Evolutionary conservation across 2,888 invertebrate species (phyloP).

Genomic region (Elysia crispata): DNA sequence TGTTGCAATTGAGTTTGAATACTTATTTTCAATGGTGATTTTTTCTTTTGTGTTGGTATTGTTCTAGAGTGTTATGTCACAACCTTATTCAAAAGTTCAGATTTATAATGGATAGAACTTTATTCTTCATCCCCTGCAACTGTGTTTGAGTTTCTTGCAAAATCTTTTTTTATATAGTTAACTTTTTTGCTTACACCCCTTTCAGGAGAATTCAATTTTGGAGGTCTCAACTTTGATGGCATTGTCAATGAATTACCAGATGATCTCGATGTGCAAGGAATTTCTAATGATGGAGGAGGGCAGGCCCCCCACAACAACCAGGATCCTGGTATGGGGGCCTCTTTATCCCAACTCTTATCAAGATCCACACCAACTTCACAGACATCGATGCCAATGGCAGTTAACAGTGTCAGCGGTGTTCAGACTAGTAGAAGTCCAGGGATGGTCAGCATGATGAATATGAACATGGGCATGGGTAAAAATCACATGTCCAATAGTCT

Average conservation of each 20-base stretch:
- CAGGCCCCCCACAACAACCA: slow-evolving; percentile 51
- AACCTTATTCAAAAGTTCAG: no score
- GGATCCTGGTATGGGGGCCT: slow-evolving; percentile 66
- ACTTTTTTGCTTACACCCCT: not conserved
- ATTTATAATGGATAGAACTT: no score
- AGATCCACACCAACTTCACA: slow-evolving; percentile 63
- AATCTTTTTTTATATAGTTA: not conserved
- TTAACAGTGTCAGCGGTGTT: slow-evolving; percentile 57
- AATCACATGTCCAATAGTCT: slow-evolving; percentile 70
- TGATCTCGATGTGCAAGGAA: slow-evolving; percentile 70
- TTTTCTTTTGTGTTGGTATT: no score
- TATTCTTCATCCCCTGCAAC: no score
- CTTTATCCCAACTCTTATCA: slow-evolving; percentile 69
- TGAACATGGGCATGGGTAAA: slow-evolving; percentile 64
- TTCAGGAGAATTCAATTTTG: slow-evolving; percentile 60
- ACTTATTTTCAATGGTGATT: no score
- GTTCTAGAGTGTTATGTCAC: no score
- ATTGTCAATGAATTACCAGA: slow-evolving; percentile 71
- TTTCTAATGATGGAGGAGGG: slow-evolving; percentile 61
- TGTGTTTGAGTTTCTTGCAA: not conserved
- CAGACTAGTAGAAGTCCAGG: slow-evolving; percentile 59
- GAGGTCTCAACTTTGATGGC: slow-evolving; percentile 55
- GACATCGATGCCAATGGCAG: slow-evolving; percentile 79
- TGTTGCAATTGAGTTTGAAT: no score
- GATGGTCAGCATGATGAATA: slow-evolving; percentile 58